Base-by-base conservation (phyloP, 2,797 vertebrate species). In the Pristis pectinata region DNA sequence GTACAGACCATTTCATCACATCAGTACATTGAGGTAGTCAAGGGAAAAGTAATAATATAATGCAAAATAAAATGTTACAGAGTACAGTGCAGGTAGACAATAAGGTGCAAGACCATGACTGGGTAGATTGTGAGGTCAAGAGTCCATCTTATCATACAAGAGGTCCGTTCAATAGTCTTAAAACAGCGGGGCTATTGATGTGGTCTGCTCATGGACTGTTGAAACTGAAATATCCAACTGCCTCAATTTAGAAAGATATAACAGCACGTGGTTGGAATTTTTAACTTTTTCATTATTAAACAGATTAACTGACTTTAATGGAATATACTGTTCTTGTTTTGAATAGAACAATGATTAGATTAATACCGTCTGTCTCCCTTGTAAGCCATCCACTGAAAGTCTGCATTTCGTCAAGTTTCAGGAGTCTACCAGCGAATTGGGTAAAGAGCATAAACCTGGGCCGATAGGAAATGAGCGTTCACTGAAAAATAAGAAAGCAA, bases 381-480 rank as follows among this genome's bases (percentile, higher is more conserved):
- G 44, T 56, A 85, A 56, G 8, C 6, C n/a, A 8, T 64, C 0
- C 61, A 67, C 59, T 89, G 59, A 61, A 89, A 61, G 56, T 91
- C 87, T 89, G 24, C 37, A 37, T 67, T 67, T 67, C 34, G 19
- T 91, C 59, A 67, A 64, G 61, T 91, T 91, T 67, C 87, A 91
- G 87, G 87, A 67, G 19, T 41, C 87, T 67, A 70, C 49, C 27
- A 24, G 67, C 94, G 34, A n/a, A 44, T 91, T 70, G 96, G 96
- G 94, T 95, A 94, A 94, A 77, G 96, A 95, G 94, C 95, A 94
- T 79, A 96, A 96, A 37, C 97, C 96, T 9, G 96, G 96, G 13
- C 96, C 97, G 56, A 97, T 97, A 34, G 97, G 97, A 95, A 97
- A 96, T 22, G 96, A 97, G 61, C 95, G 96, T 87, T 95, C 95